Percentiles rank a stretch among this genome's conserved stretches.
Conservation (phyloP, 2,888 invertebrate genomes). For the Pilophorus perplexus region DNA sequence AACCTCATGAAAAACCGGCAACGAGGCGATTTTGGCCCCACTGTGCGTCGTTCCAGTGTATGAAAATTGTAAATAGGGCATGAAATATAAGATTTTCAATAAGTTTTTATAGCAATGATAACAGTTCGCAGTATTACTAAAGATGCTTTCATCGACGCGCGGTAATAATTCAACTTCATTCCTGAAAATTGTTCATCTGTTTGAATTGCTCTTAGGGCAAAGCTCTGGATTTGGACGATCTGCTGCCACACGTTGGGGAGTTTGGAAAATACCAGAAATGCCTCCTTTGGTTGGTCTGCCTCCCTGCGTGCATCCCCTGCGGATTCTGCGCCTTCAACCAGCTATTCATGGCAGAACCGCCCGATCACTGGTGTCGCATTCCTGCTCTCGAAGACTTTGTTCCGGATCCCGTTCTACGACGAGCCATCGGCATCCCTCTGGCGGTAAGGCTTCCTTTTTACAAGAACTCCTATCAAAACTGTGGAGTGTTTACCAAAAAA, state of each 20-base stretch:
- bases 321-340: constrained; percentile 92
- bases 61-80: no score
- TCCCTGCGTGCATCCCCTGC: constrained; percentile 85
- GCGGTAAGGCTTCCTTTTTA: neutral
- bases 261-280: constrained; percentile 86
- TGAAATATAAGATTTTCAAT: no score
- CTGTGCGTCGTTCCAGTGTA: no score
- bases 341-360: constrained; percentile 85
- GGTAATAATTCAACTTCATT: no score
- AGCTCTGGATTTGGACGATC: constrained; percentile 76
- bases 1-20: no score
- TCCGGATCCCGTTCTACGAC: constrained; percentile 56
- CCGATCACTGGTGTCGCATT: constrained; percentile 76
- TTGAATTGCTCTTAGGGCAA: constrained; percentile 56
- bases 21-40: no score
- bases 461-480: neutral
- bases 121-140: no score
- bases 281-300: constrained; percentile 78
- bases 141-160: no score
- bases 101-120: no score
- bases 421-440: constrained; percentile 64
- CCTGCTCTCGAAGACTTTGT: constrained; percentile 63
- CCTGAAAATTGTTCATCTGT: no score
- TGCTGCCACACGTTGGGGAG: constrained; percentile 81
- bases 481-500: neutral